These are phyloP conservation scores for Hephaestus fuliginosus DNA, from an alignment of 2,797 vertebrate genomes.

Conservation along the genomic window DNA sequence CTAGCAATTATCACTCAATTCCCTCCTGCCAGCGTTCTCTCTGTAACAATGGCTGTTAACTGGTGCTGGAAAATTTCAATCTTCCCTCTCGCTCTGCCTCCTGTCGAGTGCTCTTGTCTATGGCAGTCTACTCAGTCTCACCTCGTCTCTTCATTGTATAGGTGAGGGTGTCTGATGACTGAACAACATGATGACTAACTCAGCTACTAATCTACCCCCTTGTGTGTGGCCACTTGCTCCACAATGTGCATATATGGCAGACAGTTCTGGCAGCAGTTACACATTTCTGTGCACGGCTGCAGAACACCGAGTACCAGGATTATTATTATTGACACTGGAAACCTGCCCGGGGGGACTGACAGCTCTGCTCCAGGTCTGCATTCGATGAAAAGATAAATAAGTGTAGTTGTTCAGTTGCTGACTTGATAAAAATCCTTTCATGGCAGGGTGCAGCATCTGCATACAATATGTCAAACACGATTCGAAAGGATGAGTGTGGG, in stretches of 20 bases:
- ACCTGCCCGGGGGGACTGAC: neutral
- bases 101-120: neutral
- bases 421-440: neutral
- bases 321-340: slow-evolving; percentile 21
- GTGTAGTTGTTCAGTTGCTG: neutral
- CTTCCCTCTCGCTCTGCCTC: slow-evolving; percentile 13
- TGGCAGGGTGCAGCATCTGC: neutral
- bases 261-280: slow-evolving; percentile 17
- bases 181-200: slow-evolving; percentile 37
- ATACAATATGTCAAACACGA: neutral
- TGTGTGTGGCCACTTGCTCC: neutral
- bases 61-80: slow-evolving; percentile 20
- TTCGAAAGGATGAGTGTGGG: neutral
- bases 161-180: slow-evolving; percentile 23
- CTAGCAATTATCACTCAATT: slow-evolving; percentile 49
- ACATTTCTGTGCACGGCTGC: slow-evolving; percentile 23
- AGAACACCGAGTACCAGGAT: slow-evolving; percentile 3
- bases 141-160: slow-evolving; percentile 5
- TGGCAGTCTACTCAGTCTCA: slow-evolving; percentile 7
- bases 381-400: neutral
- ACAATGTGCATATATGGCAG: neutral
- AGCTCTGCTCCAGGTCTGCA: slow-evolving; percentile 13
- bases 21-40: slow-evolving; percentile 20
- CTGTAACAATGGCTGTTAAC: slow-evolving; percentile 39
- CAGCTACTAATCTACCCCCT: neutral